Base-by-base conservation (phyloP, 2,113 vertebrate species). In the Malaclemys terrapin region DNA sequence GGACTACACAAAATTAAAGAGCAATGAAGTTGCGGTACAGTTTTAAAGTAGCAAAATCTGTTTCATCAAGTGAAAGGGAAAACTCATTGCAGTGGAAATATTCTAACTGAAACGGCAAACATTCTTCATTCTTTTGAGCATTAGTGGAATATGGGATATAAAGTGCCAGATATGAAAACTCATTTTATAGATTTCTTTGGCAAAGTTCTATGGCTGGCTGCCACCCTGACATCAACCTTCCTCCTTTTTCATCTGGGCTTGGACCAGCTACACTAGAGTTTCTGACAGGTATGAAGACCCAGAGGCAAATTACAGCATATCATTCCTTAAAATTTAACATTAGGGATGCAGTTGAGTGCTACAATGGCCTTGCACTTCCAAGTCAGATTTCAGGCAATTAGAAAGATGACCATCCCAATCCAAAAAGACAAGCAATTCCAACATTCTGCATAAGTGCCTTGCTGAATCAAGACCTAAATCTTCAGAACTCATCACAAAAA, bases 1-100 rank as follows among this genome's bases (percentile, higher is more conserved):
- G 72, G 38, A 86, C 92, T 89, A 62, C 85, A 50, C 38, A 29
- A 97, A 98, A 97, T 85, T 93, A 89, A 97, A 97, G 89, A 94
- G 80, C 92, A 94, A 42, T 76, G 87, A 95, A 91, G 91, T 95
- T 83, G 52, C 52, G 57, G 22, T 8, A 35, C 50, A 80, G 45
- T 85, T 96, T 84, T 88, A 57, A 93, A 86, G 53, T 53, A 27
- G 50, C 84, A 91, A 65, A 93, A 47, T 76, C 17, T 82, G 25
- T 96, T 94, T 91, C 56, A 35, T 54, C 24, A n/a, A 52, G 47
- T 85, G 82, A 91, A 96, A 57, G 52, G 62, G 42, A 95, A 94
- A 91, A 65, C 84, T 35, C 14, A 45, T 3, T 88, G 24, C 91
- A 14, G n/a, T 90, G 16, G 86, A 96, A 87, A 38, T 76, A 25